Evolutionary conservation across 1,140 invertebrate genomes (phyloP), one percentile per base, ranked within the genome.

Genomic region (Zophobas morio): DNA sequence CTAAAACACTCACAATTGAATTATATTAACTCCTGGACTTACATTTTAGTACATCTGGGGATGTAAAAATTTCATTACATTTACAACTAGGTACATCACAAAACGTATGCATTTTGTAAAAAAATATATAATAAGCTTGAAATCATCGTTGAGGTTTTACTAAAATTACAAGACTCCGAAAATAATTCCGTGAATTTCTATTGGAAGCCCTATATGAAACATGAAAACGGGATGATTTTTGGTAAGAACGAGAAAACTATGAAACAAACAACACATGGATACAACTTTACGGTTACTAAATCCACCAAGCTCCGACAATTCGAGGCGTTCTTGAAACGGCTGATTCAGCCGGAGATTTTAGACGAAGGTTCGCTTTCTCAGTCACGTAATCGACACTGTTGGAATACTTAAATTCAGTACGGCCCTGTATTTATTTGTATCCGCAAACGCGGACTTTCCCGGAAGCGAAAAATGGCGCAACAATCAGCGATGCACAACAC

Each of bases 171-270:
- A 46, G 20, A 46, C 6, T 51, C 49, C 3, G 49, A 51, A 51
- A 20, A 51, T 20, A 51, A 51, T 51, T 51, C 49, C 49, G 49
- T 2, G n/a, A 20, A 51, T n/a, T 6, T 51, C 49, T 51, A 51
- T 51, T 51, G 49, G 49, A 51, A 51, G 49, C 49, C 49, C 49
- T 51, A 51, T 51, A 20, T 46, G 42, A 46, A 46, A 46, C 6
- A 4, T 46, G 2, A 51, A 51, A 4, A 51, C 4, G 3, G 49
- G 3, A 6, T 51, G 4, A 6, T 51, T 20, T 51, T 3, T 8
- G 3, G 42, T 46, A 46, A 46, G 6, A 46, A 46, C 42, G 6
- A 46, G 0, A 20, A 20, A 20, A 20, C 20, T 20, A 20, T 20
- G 3, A 46, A 46, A 4, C 42, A 46, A 8, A 46, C 42, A 46